Conservation (phyloP, 2,888 invertebrate species). For the Meganola albula region DNA sequence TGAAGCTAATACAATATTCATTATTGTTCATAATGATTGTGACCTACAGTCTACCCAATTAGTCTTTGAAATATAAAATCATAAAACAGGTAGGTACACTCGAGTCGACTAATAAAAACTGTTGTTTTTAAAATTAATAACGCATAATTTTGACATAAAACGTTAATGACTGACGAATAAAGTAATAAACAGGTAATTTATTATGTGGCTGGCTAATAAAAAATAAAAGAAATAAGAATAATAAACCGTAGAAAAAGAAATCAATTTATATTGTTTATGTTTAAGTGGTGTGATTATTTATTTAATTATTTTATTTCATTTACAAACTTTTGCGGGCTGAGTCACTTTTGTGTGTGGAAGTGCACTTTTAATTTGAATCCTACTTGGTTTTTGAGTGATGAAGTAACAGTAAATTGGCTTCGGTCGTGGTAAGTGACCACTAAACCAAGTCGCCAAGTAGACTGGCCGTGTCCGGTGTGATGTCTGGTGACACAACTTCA, state of each 20-base stretch:
- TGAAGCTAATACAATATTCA: too few relatives aligned
- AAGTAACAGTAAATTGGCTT: too few relatives aligned
- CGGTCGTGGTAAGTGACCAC: too few relatives aligned
- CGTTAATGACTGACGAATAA: conserved; percentile 71
- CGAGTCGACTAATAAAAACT: conserved; percentile 48
- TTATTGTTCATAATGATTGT: too few relatives aligned
- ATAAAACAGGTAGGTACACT: conserved; percentile 39
- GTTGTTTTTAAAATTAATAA: conserved; percentile 70
- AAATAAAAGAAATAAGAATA: conserved; percentile 42
- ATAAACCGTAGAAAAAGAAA: conserved; percentile 45
- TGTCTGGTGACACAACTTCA: too few relatives aligned
- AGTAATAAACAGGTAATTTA: conserved; percentile 66
- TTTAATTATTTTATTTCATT: conserved; percentile 16
- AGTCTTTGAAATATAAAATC: conserved; percentile 36
- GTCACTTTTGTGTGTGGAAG: too few relatives aligned
- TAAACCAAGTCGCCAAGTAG: too few relatives aligned
- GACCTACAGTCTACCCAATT: conserved; percentile 24
- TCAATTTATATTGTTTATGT: conserved; percentile 56
- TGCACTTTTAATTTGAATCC: too few relatives aligned
- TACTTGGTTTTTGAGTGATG: too few relatives aligned
- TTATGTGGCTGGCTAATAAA: conserved; percentile 44
- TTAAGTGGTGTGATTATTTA: conserved; percentile 25
- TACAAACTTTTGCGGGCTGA: too few relatives aligned
- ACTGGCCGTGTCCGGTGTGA: too few relatives aligned
- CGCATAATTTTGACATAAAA: conserved; percentile 67